Evolutionary conservation across 2,797 vertebrate genomes (phyloP), one percentile per base, ranked within the genome.

Genomic region (Smutsia temminckii): DNA sequence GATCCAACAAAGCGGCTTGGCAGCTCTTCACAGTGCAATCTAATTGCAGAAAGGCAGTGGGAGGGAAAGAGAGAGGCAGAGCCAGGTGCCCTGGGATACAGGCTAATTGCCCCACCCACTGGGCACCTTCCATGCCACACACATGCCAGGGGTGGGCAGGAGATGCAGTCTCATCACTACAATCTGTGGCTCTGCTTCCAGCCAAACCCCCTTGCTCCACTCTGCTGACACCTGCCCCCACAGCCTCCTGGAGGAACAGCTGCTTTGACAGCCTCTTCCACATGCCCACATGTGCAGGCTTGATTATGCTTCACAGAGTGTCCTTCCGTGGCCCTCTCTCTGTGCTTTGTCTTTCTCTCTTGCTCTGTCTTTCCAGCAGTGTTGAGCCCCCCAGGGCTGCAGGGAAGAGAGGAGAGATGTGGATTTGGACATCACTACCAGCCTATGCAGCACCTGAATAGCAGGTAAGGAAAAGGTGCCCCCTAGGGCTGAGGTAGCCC

Each of bases 41-140:
- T 94, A 97, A 97, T 93, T 97, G 95, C 84, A 93, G 66, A 95
- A 87, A 95, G 89, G 89, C 85, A 66, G 93, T 91, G 83, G 95
- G 85, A 91, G 90, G 81, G 83, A 85, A 69, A 68, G 81, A 20
- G 34, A 88, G 66, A 74, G 86, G 16, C 81, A 49, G 87, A 96
- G 91, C 91, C 95, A 96, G 85, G 85, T 0, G 10, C 89, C 68
- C 92, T 89, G 90, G 94, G 95, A 91, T 68, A 89, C 12, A 51
- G 86, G 85, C 93, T 96, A 96, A 97, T 93, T 91, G 94, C 79
- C 88, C 85, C 85, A 95, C 90, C 85, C 86, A 94, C 94, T 71
- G 92, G 96, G 96, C 46, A 94, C 71, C 93, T 75, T 78, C 11
- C 4, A 87, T 13, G 75, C 92, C 66, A 63, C 64, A 88, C 75